Conservation (phyloP, 2,113 vertebrate species). For the Pangasianodon hypophthalmus region DNA sequence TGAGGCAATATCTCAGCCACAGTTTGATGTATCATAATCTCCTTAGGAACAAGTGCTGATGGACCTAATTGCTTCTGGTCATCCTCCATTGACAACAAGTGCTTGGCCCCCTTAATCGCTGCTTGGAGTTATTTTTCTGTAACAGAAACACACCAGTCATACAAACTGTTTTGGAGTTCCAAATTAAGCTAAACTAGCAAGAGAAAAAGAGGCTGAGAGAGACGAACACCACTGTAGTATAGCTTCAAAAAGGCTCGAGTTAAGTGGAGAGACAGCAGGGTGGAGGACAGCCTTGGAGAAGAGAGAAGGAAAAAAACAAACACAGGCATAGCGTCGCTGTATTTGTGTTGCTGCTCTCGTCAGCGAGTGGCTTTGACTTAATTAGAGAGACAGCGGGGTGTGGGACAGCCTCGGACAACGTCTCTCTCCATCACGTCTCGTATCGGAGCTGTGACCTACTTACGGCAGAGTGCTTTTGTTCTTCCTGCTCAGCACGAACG, state of each 20-base stretch:
- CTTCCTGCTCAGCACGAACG: background rate
- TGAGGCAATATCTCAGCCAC: background rate
- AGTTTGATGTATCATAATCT: background rate
- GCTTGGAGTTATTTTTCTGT: background rate
- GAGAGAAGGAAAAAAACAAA: conserved; percentile 4
- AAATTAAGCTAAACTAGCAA: background rate
- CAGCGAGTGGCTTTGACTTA: conserved; percentile 32
- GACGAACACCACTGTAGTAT: background rate
- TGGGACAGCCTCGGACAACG: conserved; percentile 32
- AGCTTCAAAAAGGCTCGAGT: background rate
- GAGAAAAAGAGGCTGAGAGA: background rate
- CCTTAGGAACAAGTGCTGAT: background rate
- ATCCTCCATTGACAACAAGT: background rate
- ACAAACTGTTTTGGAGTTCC: background rate
- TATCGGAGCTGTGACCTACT: conserved; percentile 39
- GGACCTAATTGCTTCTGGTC: background rate
- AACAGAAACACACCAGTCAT: background rate
- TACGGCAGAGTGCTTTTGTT: conserved; percentile 28
- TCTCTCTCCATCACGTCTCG: conserved; percentile 39
- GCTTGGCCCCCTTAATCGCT: conserved; percentile 5
- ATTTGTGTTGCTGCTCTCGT: background rate
- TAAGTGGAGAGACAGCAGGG: background rate
- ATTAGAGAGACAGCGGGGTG: conserved; percentile 41
- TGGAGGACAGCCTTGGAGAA: background rate
- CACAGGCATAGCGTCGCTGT: background rate